Percentiles rank a stretch among this genome's conserved stretches.
Conservation (phyloP, 2,113 vertebrate genomes). For the Cacatua alba region DNA sequence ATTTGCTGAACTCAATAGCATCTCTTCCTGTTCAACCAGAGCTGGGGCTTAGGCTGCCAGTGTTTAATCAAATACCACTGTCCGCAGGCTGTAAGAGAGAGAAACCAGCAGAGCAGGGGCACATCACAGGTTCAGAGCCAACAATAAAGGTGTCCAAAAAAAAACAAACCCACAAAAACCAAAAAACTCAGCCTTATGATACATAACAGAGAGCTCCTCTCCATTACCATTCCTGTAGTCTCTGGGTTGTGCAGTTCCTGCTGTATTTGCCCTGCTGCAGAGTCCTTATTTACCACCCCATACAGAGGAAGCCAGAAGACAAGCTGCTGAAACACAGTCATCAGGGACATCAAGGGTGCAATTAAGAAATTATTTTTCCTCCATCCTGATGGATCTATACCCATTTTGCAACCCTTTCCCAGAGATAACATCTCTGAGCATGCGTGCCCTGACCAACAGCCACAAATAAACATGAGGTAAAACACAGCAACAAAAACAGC, state of each 20-base stretch:
- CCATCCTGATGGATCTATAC: background rate
- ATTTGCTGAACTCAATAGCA: background rate
- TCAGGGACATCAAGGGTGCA: background rate
- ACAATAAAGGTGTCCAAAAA: background rate
- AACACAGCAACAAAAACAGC: background rate
- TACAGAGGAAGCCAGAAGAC: background rate
- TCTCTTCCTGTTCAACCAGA: rapidly evolving
- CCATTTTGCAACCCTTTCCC: background rate
- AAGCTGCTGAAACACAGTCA: background rate
- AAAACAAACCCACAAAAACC: background rate
- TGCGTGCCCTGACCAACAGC: background rate
- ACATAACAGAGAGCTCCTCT: background rate
- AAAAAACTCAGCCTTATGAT: rapidly evolving
- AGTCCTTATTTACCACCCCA: rapidly evolving
- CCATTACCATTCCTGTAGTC: background rate
- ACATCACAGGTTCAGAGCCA: background rate
- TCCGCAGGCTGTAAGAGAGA: background rate
- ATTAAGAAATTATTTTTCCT: background rate
- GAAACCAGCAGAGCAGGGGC: background rate
- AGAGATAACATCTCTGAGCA: background rate
- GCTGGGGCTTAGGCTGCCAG: background rate
- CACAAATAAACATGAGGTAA: background rate
- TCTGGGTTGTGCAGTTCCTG: background rate
- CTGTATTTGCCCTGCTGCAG: background rate
- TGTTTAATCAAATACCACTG: background rate